Percentiles rank a stretch among this genome's conserved stretches.
Evolutionary conservation across 2,113 vertebrate genomes (phyloP).

Genomic region (Semnornis frantzii): DNA sequence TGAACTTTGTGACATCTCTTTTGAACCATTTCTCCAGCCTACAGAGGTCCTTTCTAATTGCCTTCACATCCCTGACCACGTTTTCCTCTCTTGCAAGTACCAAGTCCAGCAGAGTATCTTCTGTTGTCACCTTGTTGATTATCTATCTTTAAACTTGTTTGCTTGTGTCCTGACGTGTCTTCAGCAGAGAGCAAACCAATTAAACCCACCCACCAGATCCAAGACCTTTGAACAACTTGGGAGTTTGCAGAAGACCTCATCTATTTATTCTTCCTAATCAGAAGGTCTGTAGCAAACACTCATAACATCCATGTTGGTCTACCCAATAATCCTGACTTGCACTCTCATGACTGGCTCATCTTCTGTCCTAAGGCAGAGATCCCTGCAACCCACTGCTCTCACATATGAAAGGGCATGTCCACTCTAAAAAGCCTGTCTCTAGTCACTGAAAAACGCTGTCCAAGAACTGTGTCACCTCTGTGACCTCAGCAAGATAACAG

Average conservation of each 20-base stretch:
- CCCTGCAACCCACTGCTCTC: background rate
- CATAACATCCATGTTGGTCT: background rate
- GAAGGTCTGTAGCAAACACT: too few species aligned
- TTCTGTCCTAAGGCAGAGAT: background rate
- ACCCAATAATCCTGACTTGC: background rate
- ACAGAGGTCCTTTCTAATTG: too few species aligned
- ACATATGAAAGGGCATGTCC: background rate
- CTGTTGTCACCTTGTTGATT: background rate
- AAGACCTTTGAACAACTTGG: background rate
- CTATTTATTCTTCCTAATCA: too few species aligned
- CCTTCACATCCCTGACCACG: too few species aligned
- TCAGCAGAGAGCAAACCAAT: background rate
- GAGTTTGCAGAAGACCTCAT: background rate
- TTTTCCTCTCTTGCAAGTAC: background rate
- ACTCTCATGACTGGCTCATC: background rate
- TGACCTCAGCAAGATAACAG: background rate
- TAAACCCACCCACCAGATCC: rapidly evolving
- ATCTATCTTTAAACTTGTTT: background rate
- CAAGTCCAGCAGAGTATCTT: background rate
- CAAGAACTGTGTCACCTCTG: background rate
- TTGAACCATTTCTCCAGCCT: too few species aligned
- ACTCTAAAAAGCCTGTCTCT: background rate
- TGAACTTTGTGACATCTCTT: too few species aligned
- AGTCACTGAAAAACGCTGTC: background rate
- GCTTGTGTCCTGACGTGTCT: background rate